Evolutionary conservation across 1,140 invertebrate species (phyloP).

Genomic region (Drosophila ficusphila): DNA sequence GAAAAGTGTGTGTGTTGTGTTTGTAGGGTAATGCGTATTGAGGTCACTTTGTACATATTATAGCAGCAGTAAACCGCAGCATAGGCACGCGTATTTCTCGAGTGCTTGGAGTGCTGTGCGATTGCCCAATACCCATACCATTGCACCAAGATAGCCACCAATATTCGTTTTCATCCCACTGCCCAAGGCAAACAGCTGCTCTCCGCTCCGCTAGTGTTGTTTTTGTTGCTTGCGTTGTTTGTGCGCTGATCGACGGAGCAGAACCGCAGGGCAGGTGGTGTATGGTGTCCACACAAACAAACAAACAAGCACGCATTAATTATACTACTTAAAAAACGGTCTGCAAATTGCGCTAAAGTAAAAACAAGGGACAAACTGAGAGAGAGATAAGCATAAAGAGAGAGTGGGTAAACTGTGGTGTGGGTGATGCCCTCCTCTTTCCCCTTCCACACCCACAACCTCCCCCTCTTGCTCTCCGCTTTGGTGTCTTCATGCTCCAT

Average conservation of each 20-base stretch:
- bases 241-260: constrained; percentile 71
- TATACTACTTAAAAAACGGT: constrained; percentile 55
- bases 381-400: not conserved
- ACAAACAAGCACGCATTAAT: constrained; percentile 65
- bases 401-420: constrained; percentile 1
- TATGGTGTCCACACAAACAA: constrained; percentile 45
- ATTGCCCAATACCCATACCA: constrained; percentile 59
- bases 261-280: constrained; percentile 77
- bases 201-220: constrained; percentile 23
- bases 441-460: not conserved
- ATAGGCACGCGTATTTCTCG: constrained; percentile 57
- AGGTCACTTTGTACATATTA: constrained; percentile 61
- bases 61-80: constrained; percentile 44
- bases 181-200: constrained; percentile 63
- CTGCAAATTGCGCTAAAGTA: constrained; percentile 17
- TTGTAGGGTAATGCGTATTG: constrained; percentile 56
- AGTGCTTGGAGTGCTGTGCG: constrained; percentile 15
- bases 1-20: constrained; percentile 12
- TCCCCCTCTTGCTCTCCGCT: constrained; percentile 1
- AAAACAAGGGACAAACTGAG: constrained; percentile 9
- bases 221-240: constrained; percentile 32
- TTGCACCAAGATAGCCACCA: constrained; percentile 28
- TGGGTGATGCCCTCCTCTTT: constrained; percentile 19
- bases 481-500: constrained; percentile 75
- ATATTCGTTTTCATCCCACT: constrained; percentile 63